phyloP scores from a whole-genome alignment of 1,140 invertebrate genomes.

The Sipha flava region DNA sequence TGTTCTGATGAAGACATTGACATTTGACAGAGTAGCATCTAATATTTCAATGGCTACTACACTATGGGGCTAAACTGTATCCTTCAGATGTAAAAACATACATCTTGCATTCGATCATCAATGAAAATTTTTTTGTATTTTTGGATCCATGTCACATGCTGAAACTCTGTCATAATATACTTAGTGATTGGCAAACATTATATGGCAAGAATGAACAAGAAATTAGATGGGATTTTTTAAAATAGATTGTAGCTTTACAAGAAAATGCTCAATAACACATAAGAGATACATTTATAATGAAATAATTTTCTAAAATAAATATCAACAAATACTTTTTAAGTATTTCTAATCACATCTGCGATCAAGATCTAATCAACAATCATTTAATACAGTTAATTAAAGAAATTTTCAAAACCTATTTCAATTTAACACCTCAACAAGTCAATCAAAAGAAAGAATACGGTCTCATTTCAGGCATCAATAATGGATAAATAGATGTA shows the following conservation, averaged over 20 bases:
- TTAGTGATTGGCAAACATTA: neutral
- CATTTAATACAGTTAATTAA: neutral
- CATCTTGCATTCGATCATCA: conserved; percentile 23
- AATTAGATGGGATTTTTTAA: conserved; percentile 35
- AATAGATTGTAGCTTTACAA: neutral
- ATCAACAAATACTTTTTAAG: neutral
- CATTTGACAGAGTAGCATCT: neutral
- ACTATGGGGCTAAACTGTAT: neutral
- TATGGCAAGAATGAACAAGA: neutral
- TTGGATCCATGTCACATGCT: conserved; percentile 37
- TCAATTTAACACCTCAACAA: too few relatives aligned
- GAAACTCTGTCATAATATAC: neutral
- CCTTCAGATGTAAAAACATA: neutral
- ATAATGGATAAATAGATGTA: too few relatives aligned
- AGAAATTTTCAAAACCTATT: too few relatives aligned
- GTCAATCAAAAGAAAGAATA: too few relatives aligned
- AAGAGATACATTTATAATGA: neutral
- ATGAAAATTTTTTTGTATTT: conserved; percentile 34
- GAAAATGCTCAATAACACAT: neutral
- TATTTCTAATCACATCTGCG: neutral
- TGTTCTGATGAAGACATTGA: neutral
- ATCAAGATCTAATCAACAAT: neutral
- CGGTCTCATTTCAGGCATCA: too few relatives aligned
- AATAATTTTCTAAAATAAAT: neutral
- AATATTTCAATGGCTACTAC: neutral